Percentiles rank a stretch among this genome's conserved stretches.
Evolutionary conservation across 2,888 invertebrate species (phyloP).

Genomic region (Agonopterix subpropinquella): DNA sequence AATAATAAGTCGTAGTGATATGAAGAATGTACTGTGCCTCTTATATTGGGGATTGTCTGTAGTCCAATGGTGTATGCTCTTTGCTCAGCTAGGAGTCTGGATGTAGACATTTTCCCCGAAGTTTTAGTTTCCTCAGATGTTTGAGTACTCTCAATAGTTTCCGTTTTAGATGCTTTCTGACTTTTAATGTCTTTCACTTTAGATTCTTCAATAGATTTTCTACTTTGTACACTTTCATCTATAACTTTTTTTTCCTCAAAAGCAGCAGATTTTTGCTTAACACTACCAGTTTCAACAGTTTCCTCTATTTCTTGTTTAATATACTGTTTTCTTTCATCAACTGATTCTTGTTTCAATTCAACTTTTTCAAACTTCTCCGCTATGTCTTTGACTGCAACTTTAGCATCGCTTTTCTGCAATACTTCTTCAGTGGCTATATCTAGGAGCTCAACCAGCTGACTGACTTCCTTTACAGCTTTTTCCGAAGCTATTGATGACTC

Average conservation of each 20-base stretch:
- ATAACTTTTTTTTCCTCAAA: constrained; percentile 15
- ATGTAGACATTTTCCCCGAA: constrained; percentile 13
- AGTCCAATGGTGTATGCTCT: constrained; percentile 47
- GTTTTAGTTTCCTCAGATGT: not conserved
- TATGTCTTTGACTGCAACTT: constrained; percentile 17
- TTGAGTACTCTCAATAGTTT: not conserved
- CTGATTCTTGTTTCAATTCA: constrained; percentile 14
- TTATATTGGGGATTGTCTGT: constrained; percentile 57
- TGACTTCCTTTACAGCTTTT: constrained; percentile 8
- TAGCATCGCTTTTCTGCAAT: constrained; percentile 13
- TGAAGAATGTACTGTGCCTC: constrained; percentile 41
- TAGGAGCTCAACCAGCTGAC: constrained; percentile 14
- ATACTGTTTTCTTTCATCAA: constrained; percentile 24
- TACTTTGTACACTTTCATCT: constrained; percentile 1
- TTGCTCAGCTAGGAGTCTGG: constrained; percentile 35
- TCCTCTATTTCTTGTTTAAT: constrained; percentile 27
- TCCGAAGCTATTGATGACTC: not conserved
- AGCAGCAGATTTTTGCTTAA: constrained; percentile 22
- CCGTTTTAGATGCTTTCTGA: not conserved
- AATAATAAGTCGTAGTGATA: constrained; percentile 50
- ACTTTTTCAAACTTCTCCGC: constrained; percentile 15
- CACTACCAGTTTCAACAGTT: constrained; percentile 26
- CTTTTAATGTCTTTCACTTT: not conserved
- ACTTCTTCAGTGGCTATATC: constrained; percentile 19
- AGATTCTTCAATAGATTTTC: constrained; percentile 1